phyloP scores from a whole-genome alignment of 2,888 invertebrate genomes.

The Mechanitis mazaeus region DNA sequence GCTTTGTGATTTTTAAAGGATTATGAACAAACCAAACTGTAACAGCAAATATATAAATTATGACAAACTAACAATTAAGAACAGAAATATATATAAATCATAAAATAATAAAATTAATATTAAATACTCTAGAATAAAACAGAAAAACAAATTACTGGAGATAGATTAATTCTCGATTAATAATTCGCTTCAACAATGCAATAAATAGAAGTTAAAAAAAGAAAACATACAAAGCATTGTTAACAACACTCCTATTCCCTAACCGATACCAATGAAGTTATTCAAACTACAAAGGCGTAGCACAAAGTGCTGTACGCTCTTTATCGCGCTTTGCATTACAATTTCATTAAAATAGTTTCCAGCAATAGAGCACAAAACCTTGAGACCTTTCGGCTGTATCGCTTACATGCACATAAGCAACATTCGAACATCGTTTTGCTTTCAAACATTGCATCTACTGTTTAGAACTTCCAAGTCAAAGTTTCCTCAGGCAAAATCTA shows the following conservation, averaged over 20 bases:
- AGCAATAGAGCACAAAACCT: conserved; percentile 31
- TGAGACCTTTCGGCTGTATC: conserved; percentile 47
- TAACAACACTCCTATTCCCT: conserved; percentile 2
- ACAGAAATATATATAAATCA: too few relatives aligned
- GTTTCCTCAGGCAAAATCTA: conserved; percentile 71
- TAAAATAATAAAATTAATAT: too few relatives aligned
- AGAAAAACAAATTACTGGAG: too few relatives aligned
- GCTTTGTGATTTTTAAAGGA: conserved; percentile 24
- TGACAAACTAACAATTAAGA: too few relatives aligned
- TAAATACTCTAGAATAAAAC: too few relatives aligned
- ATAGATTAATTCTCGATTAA: too few relatives aligned
- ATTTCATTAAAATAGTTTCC: conserved; percentile 28
- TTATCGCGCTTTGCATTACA: conserved; percentile 16
- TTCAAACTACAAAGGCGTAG: conserved; percentile 15
- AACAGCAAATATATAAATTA: conserved; percentile 11
- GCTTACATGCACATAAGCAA: conserved; percentile 57
- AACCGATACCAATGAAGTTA: conserved; percentile 12
- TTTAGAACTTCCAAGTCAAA: conserved; percentile 65
- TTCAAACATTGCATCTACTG: conserved; percentile 57
- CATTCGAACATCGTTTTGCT: conserved; percentile 69
- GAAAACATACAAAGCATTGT: conserved; percentile 3
- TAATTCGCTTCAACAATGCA: neutral
- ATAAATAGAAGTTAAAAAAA: neutral
- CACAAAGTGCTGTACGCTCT: conserved; percentile 3
- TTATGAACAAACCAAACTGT: conserved; percentile 22